phyloP scores from a whole-genome alignment of 2,797 vertebrate genomes.

The Simalia tracyae region DNA sequence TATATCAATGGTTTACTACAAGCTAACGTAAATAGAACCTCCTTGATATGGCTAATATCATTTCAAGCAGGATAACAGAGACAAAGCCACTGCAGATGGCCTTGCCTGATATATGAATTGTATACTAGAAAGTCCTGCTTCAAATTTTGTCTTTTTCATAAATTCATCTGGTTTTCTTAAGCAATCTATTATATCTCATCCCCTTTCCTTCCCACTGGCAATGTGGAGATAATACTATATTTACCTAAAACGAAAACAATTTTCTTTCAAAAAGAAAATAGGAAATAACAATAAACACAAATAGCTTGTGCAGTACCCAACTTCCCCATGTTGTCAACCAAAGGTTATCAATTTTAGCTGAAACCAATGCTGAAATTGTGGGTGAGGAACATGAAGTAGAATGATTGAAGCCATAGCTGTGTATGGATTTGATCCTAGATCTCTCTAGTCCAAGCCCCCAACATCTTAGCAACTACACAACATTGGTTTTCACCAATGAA shows the following conservation, averaged over 20 bases:
- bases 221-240: neutral
- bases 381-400: neutral
- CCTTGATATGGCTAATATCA: neutral
- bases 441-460: neutral
- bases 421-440: neutral
- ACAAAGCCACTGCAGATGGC: neutral
- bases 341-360: neutral
- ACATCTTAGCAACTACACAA: neutral
- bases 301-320: neutral
- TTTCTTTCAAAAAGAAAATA: neutral
- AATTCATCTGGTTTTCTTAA: neutral
- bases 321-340: neutral
- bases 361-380: neutral
- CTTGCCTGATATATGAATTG: neutral
- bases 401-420: too few species aligned
- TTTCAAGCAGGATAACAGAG: constrained; percentile 12
- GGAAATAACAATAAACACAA: neutral
- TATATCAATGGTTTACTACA: neutral
- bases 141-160: neutral
- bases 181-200: neutral
- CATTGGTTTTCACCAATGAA: neutral
- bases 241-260: neutral
- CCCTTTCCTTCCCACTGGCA: neutral
- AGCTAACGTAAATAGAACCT: neutral
- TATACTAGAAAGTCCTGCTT: neutral